Base-by-base conservation (phyloP, 2,888 invertebrate genomes). In the Torymus auratus region DNA sequence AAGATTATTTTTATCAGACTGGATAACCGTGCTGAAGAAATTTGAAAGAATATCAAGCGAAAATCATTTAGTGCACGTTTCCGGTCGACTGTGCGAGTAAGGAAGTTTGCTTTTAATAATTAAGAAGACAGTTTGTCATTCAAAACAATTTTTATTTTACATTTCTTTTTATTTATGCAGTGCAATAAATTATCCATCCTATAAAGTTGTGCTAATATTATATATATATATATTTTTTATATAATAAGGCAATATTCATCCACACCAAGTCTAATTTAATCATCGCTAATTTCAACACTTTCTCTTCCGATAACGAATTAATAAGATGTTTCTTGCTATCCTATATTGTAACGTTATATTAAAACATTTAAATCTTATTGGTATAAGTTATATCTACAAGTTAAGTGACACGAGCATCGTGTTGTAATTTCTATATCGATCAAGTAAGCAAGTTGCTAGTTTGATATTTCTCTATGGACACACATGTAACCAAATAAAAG, bases 161-260 rank as follows among this genome's bases (percentile, higher is more conserved):
- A 74, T 56, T 62, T 12, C 5, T 15, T 52, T 56, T 58, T 41
- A 41, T 41, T 41, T 60, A 41, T 61, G 60, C 41, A 55, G 50
- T 17, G 71, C 56, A 80, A 76, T 76, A 80, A 80, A 76, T 80
- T 73, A 79, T 61, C 41, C 65, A 75, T 75, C 53, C 20, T 58
- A 76, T 58, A 76, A 80, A 50, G 56, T 55, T 79, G 41, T 53
- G 14, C 15, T 12, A 60, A 75, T 14, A 28, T n/a, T n/a, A n/a
- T n/a, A n/a, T n/a, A n/a, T n/a, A n/a, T n/a, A 70, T 13, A 64
- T 15, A 56, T 41, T 7, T 41, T 7, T 5, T 3, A 5, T 28
- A 3, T 28, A 23, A 23, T 28, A 41, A 41, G 61, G 56, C 55
- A 65, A 61, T 13, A 80, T 60, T 58, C 70, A 60, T 73, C 28